Base-by-base conservation (phyloP, 2,888 invertebrate genomes). In the Drosophila diplacantha region DNA sequence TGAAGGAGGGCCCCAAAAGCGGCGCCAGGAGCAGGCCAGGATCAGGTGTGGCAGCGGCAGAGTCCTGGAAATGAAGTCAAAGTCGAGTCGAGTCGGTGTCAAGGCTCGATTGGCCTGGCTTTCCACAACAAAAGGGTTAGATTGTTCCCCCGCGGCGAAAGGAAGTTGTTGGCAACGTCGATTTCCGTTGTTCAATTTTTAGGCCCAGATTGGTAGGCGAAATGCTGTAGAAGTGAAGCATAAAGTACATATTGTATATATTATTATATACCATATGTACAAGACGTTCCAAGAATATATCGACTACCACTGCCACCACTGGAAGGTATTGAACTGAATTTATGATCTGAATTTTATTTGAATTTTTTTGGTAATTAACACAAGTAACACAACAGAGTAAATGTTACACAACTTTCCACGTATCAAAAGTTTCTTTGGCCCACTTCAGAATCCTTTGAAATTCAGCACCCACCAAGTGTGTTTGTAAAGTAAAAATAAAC, bases 41-140 rank as follows among this genome's bases (percentile, higher is more conserved):
- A 37, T 35, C 72, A 75, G 68, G 66, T 74, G 68, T 43, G 58
- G 31, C 44, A 47, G 35, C 26, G 31, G 32, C 39, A 31, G 39
- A 34, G 59, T 29, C 49, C 35, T 38, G 34, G 55, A 54, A 75
- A 74, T 69, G 72, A 55, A 77, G 80, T 80, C 80, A 78, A 78
- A 74, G 78, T 73, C 80, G 72, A 37, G 24, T 54, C 24, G 51
- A 37, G 37, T 56, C 24, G 57, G 52, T 71, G 71, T 73, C 74
- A 78, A 78, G 79, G 77, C 62, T 66, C 63, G 61, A 71, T 72
- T 60, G 72, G 43, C 49, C 18, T 38, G 39, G 38, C 24, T 32
- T 50, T 39, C 11, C 35, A n/a, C 31, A 37, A 35, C 16, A 18
- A 32, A 54, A 16, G 39, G 54, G 47, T 22, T 41, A 22, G 63